Evolutionary conservation across 2,888 invertebrate species (phyloP).

Genomic region (Apocheima hispidaria): DNA sequence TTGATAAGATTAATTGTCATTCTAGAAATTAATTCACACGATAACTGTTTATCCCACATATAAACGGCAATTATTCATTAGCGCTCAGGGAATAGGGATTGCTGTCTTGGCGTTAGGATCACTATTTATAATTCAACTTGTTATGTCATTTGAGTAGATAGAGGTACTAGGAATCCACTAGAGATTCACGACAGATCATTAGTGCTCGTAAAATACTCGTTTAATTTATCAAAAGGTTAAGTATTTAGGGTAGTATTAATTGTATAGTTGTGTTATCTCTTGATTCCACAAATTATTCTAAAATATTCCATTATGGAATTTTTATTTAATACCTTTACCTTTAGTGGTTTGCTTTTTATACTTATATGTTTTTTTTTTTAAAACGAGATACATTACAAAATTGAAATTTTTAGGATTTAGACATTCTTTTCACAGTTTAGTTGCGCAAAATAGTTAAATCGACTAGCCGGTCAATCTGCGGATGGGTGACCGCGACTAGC

Average conservation of each 20-base stretch:
- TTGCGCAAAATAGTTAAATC: too few species aligned
- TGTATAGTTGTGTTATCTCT: too few species aligned
- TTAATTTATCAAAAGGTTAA: not conserved
- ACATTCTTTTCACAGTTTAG: too few species aligned
- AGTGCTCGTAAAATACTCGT: conserved; percentile 6
- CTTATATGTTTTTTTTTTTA: too few species aligned
- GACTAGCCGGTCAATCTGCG: too few species aligned
- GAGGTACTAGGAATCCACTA: conserved; percentile 15
- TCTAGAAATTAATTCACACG: conserved; percentile 9
- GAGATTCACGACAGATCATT: conserved; percentile 26
- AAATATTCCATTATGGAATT: too few species aligned
- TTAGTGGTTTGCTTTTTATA: too few species aligned
- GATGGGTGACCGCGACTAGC: too few species aligned
- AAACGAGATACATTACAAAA: too few species aligned
- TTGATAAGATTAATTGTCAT: not conserved
- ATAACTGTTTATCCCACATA: conserved; percentile 9
- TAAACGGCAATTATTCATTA: conserved; percentile 24
- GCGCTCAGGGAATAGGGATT: conserved; percentile 13
- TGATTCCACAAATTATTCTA: too few species aligned
- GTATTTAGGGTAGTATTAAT: not conserved
- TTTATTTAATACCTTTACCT: too few species aligned
- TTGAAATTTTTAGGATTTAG: too few species aligned
- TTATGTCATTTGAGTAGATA: conserved; percentile 11
- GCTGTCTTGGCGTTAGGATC: conserved; percentile 20
- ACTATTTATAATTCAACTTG: conserved; percentile 29